Conservation (phyloP, 2,888 invertebrate genomes). For the Zygogramma bicolorata region DNA sequence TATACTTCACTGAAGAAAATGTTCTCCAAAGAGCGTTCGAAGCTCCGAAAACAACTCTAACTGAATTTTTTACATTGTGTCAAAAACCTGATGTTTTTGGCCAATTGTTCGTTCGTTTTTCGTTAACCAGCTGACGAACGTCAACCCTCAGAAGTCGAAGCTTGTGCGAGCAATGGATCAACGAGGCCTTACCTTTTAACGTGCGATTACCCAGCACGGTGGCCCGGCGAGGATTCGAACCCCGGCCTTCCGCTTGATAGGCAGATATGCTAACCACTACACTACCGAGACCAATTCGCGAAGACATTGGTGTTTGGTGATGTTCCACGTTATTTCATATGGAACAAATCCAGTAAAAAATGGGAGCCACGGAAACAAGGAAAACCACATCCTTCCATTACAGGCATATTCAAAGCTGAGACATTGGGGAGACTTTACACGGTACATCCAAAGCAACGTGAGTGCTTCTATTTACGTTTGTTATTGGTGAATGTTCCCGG, state of each 20-base stretch:
- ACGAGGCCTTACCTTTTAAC: too few relatives aligned
- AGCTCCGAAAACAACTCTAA: neutral
- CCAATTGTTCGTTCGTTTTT: too few relatives aligned
- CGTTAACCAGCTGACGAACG: too few relatives aligned
- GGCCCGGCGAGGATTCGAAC: too few relatives aligned
- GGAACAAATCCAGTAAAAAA: slow-evolving; percentile 27
- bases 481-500: slow-evolving; percentile 55
- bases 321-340: slow-evolving; percentile 43
- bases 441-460: slow-evolving; percentile 39
- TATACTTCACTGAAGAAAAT: slow-evolving; percentile 1
- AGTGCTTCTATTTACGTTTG: slow-evolving; percentile 46
- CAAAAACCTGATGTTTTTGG: slow-evolving; percentile 2
- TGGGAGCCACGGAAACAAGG: slow-evolving; percentile 6
- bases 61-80: slow-evolving; percentile 9
- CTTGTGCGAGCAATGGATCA: too few relatives aligned
- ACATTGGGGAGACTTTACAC: slow-evolving; percentile 54
- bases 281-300: too few relatives aligned
- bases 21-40: neutral
- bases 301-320: slow-evolving; percentile 41
- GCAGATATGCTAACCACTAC: too few relatives aligned
- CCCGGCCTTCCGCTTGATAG: too few relatives aligned
- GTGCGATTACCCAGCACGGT: too few relatives aligned
- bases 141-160: too few relatives aligned
- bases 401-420: slow-evolving; percentile 26
- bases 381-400: slow-evolving; percentile 1